Base-by-base conservation (phyloP, 2,797 vertebrate species). In the Sebastes steindachneri region DNA sequence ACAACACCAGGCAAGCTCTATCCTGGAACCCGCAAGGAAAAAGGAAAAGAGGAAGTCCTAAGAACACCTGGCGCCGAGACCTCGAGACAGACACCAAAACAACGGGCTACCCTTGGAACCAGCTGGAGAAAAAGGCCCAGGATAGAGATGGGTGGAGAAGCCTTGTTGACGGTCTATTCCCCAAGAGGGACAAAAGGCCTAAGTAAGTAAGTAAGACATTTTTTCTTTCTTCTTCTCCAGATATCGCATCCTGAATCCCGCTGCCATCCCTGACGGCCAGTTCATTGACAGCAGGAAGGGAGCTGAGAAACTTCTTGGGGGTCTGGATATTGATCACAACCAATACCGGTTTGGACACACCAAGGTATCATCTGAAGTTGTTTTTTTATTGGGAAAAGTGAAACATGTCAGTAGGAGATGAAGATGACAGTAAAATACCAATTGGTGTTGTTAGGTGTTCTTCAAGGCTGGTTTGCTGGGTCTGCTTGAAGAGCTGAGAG, bases 401-500 rank as follows among this genome's bases (percentile, higher is more conserved):
- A 35, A 62, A 31, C 2, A 72, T 17, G 60, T 0, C 3, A 15
- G 14, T 28, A 26, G 9, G n/a, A 69, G 7, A 37, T 26, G 2
- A 65, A 28, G 26, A 64, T 19, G 19, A 19, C 35, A 7, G 0
- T 37, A 9, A 65, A 73, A 67, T 12, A 26, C 2, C 10, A 3
- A 15, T 17, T 62, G 33, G 5, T 67, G 7, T 74, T 75, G 7
- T 25, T n/a, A 97, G 97, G 97, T 97, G 68, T 98, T 98, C 92
- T 98, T 98, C 86, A 97, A 98, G 78, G 97, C 97, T 0, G 97
- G 97, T 68, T 92, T 98, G 21, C 90, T 98, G 79, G 97, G 97
- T 17, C 88, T 93, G 7, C 93, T 98, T 63, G 97, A 98, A 70
- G 97, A 98, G 81, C 96, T 98, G 97, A 90, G 97, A 70, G 97